phyloP scores from a whole-genome alignment of 2,888 invertebrate genomes.

The Caenorhabditis angaria region DNA sequence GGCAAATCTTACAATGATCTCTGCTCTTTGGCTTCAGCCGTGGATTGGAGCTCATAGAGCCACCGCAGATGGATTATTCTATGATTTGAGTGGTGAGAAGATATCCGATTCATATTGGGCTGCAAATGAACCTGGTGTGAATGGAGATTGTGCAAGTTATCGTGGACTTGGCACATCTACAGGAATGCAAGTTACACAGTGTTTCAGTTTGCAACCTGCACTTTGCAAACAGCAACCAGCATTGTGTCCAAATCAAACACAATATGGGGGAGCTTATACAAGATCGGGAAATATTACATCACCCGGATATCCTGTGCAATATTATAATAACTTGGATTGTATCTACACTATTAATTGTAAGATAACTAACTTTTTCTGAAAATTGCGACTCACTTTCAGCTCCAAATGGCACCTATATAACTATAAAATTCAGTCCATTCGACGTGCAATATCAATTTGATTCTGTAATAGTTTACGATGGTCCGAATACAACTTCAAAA shows the following conservation, averaged over 20 bases:
- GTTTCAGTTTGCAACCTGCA: conserved; percentile 32
- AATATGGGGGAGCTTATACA: conserved; percentile 8
- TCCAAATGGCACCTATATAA: conserved; percentile 82
- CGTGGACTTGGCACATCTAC: conserved; percentile 3
- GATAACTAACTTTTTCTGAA: too few relatives aligned
- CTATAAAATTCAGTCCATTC: conserved; percentile 95
- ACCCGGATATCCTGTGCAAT: conserved; percentile 12
- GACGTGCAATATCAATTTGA: conserved; percentile 98
- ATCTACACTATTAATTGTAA: conserved; percentile 8
- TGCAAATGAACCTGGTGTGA: conserved; percentile 14
- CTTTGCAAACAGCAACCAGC: conserved; percentile 6
- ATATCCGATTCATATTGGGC: conserved; percentile 8
- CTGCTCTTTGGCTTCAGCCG: conserved; percentile 12
- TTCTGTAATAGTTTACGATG: conserved; percentile 79
- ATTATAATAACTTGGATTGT: conserved; percentile 17
- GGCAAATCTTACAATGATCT: conserved; percentile 9
- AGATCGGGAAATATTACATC: conserved; percentile 13
- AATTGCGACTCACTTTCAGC: too few relatives aligned
- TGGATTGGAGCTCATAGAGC: conserved; percentile 29
- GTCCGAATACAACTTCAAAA: not conserved
- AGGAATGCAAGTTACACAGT: conserved; percentile 31
- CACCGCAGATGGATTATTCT: conserved; percentile 12
- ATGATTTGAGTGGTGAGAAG: conserved; percentile 15
- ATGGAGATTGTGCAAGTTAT: conserved; percentile 32
- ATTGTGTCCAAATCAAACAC: not conserved